phyloP scores from a whole-genome alignment of 2,797 vertebrate genomes.

The Harpagifer antarcticus region DNA sequence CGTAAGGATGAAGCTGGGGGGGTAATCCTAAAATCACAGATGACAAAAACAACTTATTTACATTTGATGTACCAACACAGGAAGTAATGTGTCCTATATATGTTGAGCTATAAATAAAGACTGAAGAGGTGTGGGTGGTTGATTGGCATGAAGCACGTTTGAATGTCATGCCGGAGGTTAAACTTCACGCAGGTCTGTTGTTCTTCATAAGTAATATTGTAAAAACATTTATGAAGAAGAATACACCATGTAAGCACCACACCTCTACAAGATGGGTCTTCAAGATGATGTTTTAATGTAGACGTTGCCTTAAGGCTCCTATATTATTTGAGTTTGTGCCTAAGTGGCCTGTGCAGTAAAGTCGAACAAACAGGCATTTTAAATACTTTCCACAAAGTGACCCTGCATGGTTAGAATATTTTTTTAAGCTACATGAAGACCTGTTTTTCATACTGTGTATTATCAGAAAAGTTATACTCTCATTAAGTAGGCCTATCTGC shows the following conservation, averaged over 20 bases:
- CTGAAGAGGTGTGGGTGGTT: not conserved
- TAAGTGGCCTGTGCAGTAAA: not conserved
- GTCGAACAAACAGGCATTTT: not conserved
- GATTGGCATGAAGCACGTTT: not conserved
- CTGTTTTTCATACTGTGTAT: not conserved
- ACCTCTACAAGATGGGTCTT: not conserved
- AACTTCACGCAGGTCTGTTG: not conserved
- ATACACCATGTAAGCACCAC: not conserved
- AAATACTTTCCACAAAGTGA: conserved; percentile 14
- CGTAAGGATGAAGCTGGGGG: no score
- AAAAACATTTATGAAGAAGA: not conserved
- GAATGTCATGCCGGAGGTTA: not conserved
- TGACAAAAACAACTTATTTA: not conserved
- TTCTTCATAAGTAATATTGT: not conserved
- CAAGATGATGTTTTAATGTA: not conserved
- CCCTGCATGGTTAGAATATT: conserved; percentile 4
- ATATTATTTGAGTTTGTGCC: not conserved
- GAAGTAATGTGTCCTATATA: not conserved
- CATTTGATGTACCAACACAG: not conserved
- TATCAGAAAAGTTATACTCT: not conserved
- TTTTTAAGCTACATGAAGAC: not conserved
- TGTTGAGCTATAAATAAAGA: not conserved
- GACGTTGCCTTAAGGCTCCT: not conserved
- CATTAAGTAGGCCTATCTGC: not conserved
- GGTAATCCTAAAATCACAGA: no score